Evolutionary conservation across 2,888 invertebrate species (phyloP).

Genomic region (Cryptophagus acutangulus): DNA sequence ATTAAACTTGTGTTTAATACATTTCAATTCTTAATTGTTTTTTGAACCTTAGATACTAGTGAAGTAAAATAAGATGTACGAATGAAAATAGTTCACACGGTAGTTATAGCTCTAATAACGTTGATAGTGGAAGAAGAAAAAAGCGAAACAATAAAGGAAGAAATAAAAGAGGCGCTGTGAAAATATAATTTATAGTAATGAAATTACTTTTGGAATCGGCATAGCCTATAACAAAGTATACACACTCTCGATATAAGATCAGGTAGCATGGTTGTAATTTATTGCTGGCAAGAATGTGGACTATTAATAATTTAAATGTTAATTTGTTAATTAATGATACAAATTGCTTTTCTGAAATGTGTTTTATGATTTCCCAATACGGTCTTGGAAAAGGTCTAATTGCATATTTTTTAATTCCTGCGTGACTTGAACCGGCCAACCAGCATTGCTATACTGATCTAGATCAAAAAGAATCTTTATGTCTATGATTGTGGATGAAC

Average conservation of each 20-base stretch:
- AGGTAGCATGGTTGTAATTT: constrained; percentile 38
- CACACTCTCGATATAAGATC: constrained; percentile 27
- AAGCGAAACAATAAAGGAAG: neutral
- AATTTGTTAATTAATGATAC: constrained; percentile 52
- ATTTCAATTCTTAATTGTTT: too few relatives aligned
- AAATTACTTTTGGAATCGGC: constrained; percentile 32
- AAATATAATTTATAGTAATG: constrained; percentile 30
- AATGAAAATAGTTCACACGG: too few relatives aligned
- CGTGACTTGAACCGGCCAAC: too few relatives aligned
- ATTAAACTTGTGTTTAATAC: too few relatives aligned
- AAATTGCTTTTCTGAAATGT: constrained; percentile 49
- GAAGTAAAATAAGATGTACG: too few relatives aligned
- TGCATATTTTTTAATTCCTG: constrained; percentile 34
- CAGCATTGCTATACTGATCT: constrained; percentile 34
- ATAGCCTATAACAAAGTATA: constrained; percentile 15
- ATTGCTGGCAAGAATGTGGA: constrained; percentile 41
- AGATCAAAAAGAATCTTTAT: constrained; percentile 32
- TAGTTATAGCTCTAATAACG: too few relatives aligned
- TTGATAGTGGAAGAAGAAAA: too few relatives aligned
- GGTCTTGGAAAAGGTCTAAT: constrained; percentile 29
- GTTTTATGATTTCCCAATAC: constrained; percentile 44
- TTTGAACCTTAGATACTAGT: too few relatives aligned
- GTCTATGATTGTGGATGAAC: constrained; percentile 18
- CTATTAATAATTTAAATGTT: constrained; percentile 52
- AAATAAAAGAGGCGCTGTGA: neutral